These are phyloP conservation scores for Malurus leucopterus DNA, from an alignment of 2,797 vertebrate species.

Conservation along the genomic window DNA sequence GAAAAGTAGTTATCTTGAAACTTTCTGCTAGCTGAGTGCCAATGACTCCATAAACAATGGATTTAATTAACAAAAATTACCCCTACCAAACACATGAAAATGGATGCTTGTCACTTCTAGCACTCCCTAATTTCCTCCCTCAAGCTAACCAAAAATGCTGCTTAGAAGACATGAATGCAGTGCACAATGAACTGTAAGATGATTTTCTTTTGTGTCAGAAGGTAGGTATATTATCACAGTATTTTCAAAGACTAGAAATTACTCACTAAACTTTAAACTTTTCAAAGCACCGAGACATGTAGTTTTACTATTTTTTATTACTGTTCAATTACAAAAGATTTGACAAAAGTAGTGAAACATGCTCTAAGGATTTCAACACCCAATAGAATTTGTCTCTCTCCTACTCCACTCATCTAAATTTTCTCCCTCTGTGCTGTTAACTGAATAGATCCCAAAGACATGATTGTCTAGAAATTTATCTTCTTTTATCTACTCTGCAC, in stretches of 20 bases:
- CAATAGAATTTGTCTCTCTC: not conserved
- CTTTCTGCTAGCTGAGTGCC: conserved; percentile 20
- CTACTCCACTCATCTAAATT: not conserved
- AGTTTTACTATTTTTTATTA: not conserved
- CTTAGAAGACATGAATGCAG: not conserved
- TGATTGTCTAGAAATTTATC: not conserved
- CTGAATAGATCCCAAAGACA: not conserved
- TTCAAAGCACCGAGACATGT: not conserved
- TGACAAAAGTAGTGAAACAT: not conserved
- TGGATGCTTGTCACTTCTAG: conserved; percentile 33
- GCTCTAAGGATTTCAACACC: not conserved
- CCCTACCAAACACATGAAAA: conserved; percentile 33
- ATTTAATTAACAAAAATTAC: conserved; percentile 67
- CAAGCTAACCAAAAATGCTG: conserved; percentile 28
- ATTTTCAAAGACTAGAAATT: not conserved
- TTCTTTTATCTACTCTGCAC: conserved; percentile 5
- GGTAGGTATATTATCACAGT: not conserved
- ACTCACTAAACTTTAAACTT: not conserved
- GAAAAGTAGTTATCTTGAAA: conserved; percentile 32
- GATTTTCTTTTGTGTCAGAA: not conserved
- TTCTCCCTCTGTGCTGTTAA: not conserved
- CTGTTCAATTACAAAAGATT: not conserved
- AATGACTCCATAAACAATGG: conserved; percentile 50
- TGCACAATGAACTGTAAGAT: not conserved
- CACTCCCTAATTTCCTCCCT: conserved; percentile 25